Evolutionary conservation across 2,797 vertebrate species (phyloP).

Genomic region (Malurus leucopterus): DNA sequence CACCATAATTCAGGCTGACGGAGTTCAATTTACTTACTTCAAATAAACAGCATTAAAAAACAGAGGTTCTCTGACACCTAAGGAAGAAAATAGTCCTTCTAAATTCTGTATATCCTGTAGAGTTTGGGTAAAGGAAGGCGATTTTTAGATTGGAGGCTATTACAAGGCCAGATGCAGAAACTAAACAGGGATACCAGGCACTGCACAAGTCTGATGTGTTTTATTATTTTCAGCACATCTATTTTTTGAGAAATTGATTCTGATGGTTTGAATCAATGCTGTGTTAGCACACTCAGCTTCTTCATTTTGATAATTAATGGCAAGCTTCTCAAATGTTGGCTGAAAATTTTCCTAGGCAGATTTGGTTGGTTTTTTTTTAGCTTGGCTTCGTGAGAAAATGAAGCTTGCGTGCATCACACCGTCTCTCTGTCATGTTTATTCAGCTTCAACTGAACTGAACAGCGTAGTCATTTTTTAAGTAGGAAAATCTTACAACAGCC

Average conservation of each 20-base stretch:
- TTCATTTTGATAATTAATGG: conserved; percentile 19
- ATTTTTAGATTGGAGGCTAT: not conserved
- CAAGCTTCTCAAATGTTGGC: conserved; percentile 17
- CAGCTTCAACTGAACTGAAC: conserved; percentile 32
- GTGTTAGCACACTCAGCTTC: not conserved
- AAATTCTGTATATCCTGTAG: not conserved
- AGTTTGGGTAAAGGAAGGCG: not conserved
- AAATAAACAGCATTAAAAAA: not conserved
- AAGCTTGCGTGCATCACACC: conserved; percentile 42
- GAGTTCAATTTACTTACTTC: not conserved
- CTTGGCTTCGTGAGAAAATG: conserved; percentile 40
- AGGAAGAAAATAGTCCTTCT: not conserved
- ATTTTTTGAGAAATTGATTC: conserved; percentile 7
- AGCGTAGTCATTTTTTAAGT: not conserved
- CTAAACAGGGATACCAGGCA: not conserved
- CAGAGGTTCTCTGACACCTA: not conserved
- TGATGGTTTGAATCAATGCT: not conserved
- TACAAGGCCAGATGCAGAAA: not conserved
- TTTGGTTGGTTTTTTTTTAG: not conserved
- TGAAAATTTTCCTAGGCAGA: conserved; percentile 17
- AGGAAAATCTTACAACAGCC: conserved; percentile 4
- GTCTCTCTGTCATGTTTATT: conserved; percentile 39
- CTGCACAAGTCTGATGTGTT: not conserved
- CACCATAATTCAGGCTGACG: not conserved
- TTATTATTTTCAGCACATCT: not conserved